Evolutionary conservation across 2,113 vertebrate species (phyloP).

Genomic region (Micromys minutus): DNA sequence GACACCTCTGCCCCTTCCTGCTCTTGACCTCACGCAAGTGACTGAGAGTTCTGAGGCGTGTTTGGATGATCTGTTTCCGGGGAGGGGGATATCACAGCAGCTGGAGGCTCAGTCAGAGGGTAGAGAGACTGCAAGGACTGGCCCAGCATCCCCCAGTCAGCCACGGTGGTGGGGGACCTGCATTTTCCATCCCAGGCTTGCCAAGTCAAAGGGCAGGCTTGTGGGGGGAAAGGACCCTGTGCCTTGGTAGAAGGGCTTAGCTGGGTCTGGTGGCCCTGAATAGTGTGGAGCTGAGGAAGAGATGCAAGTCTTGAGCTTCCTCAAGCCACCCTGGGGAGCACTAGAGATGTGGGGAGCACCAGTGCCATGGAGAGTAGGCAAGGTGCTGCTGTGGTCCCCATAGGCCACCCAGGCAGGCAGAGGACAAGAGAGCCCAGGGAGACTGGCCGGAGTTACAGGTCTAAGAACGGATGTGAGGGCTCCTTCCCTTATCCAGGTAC

Average conservation of each 20-base stretch:
- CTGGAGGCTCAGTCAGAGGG: rapidly evolving
- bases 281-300: not conserved
- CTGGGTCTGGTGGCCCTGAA: not conserved
- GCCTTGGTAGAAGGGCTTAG: not conserved
- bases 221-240: not conserved
- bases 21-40: not conserved
- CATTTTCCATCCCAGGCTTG: not conserved
- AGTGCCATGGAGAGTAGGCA: not conserved
- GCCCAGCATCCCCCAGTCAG: not conserved
- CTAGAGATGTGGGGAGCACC: not conserved
- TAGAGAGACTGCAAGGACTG: not conserved
- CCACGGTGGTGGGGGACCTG: no score
- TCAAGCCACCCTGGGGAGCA: no score
- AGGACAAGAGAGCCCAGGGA: not conserved
- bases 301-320: not conserved
- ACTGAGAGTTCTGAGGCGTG: rapidly evolving
- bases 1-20: not conserved
- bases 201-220: not conserved
- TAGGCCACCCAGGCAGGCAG: no score
- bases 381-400: not conserved
- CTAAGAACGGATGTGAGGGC: not conserved
- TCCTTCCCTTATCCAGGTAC: not conserved
- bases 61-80: rapidly evolving
- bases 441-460: not conserved
- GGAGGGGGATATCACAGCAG: not conserved